phyloP scores from a whole-genome alignment of 2,888 invertebrate species.

The Caenorhabditis becei region DNA sequence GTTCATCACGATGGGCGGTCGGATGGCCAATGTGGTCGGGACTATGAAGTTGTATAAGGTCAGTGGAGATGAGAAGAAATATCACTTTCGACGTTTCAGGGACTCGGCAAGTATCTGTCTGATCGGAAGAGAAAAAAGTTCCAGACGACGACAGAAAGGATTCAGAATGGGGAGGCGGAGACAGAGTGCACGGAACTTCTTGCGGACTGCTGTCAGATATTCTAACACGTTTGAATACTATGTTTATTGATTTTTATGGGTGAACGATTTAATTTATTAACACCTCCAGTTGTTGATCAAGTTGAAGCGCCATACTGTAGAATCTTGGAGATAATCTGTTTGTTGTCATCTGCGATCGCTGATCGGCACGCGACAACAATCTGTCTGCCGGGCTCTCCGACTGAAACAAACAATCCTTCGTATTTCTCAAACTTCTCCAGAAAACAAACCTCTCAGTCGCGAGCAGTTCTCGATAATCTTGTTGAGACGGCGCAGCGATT shows the following conservation, averaged over 20 bases:
- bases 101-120: slow-evolving; percentile 70
- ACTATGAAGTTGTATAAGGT: slow-evolving; percentile 75
- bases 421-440: too few species aligned
- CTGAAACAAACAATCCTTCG: slow-evolving; percentile 69
- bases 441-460: slow-evolving; percentile 64
- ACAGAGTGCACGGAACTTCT: slow-evolving; percentile 71
- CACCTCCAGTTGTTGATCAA: neutral
- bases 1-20: slow-evolving; percentile 71
- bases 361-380: slow-evolving; percentile 76
- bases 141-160: slow-evolving; percentile 68
- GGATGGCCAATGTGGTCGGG: slow-evolving; percentile 72
- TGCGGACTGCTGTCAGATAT: slow-evolving; percentile 70
- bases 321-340: slow-evolving; percentile 71
- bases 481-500: slow-evolving; percentile 68
- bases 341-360: slow-evolving; percentile 77
- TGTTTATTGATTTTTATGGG: slow-evolving; percentile 9
- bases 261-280: neutral
- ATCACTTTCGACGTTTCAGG: slow-evolving; percentile 49
- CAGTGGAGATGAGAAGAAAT: neutral
- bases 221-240: slow-evolving; percentile 29
- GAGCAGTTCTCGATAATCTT: slow-evolving; percentile 71
- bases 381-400: slow-evolving; percentile 72
- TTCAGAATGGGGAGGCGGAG: slow-evolving; percentile 73
- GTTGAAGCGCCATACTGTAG: slow-evolving; percentile 67
- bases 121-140: slow-evolving; percentile 72